Base-by-base conservation (phyloP, 92 coral and sea anemone species). In the Epizoanthus stellaris region DNA sequence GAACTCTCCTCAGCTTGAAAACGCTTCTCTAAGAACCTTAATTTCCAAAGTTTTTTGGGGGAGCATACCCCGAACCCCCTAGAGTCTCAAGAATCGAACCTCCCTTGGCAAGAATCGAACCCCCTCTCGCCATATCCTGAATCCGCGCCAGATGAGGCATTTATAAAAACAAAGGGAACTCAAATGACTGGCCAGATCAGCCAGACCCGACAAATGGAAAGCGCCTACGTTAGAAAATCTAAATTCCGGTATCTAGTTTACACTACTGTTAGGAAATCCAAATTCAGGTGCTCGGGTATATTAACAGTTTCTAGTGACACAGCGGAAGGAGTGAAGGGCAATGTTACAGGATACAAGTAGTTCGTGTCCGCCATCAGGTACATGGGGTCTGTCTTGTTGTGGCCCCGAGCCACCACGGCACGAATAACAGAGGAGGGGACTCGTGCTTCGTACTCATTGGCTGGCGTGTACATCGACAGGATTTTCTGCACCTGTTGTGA, bases 381-480 rank as follows among this genome's bases (percentile, higher is more conserved):
- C 99, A 96, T 96, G 0, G 99, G 99, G 16, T 96, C 99, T 0
- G 95, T 85, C 80, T 94, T 93, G 83, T 96, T 92, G 63, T 96
- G 99, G 1, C 95, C 98, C 84, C 99, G 88, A 16, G 95, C 97
- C 61, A 96, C 98, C 76, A 96, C 99, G 0, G 99, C 99, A 4
- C 98, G 98, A 54, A 96, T 86, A 7, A 96, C 97, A 14, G 98
- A 90, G 17, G 98, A 95, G 4, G 99, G 99, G 20, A 96, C 99
- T 40, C 99, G 93, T 3, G 98, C 98, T 54, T 96, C 99, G 82
- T 95, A 95, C 47, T 96, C 99, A 77, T 96, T 96, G 73, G 94
- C 98, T 68, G 99, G 99, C 8, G 99, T 96, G 88, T 96, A 96
- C 99, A 96, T 96, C 23, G 98, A 92, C n/a, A 96, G 90, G 57